Base-by-base conservation (phyloP, 2,797 vertebrate species). In the Pseudopleuronectes americanus region DNA sequence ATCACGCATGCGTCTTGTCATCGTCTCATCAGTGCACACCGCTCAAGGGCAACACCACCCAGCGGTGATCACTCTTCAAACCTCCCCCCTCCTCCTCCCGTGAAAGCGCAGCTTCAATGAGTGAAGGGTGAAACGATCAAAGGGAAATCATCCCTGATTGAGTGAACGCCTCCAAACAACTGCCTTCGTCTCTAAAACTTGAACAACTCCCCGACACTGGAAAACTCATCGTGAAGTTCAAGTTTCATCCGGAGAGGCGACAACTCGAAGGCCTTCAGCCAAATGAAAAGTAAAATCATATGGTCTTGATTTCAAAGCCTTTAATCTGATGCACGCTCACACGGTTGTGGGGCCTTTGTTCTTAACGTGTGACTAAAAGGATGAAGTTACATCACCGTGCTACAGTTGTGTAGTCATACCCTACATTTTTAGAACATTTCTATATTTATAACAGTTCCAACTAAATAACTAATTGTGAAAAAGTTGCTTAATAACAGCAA, bases 131-230 rank as follows among this genome's bases (percentile, higher is more conserved):
- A 87, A 69, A 52, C 12, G 68, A 85, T 90, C 81, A 85, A 92
- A 92, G 90, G 41, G 16, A 62, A 83, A 87, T 80, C 60, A 69
- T 84, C 76, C 67, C 75, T 81, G 79, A 77, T 68, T 87, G 67
- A 91, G 47, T 66, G 71, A 83, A 79, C 71, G 79, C 57, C 68
- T 77, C 68, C 85, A 83, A 90, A 88, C 79, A 88, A 71, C 74
- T 56, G 14, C 22, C 43, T n/a, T 66, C 7, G 13, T 23, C 48
- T 68, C 31, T 22, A 12, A 62, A 71, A 80, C 58, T 17, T 21
- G 31, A 54, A 8, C 16, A 26, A 7, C 16, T 26, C 28, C 28
- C 69, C 69, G 57, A 12, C 45, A 41, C 57, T 58, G 51, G 68
- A 51, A 58, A 76, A 57, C 48, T 53, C 21, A 31, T 49, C 48